These are phyloP conservation scores for Pseudopleuronectes americanus DNA, from an alignment of 2,797 vertebrate species.

Conservation along the genomic window DNA sequence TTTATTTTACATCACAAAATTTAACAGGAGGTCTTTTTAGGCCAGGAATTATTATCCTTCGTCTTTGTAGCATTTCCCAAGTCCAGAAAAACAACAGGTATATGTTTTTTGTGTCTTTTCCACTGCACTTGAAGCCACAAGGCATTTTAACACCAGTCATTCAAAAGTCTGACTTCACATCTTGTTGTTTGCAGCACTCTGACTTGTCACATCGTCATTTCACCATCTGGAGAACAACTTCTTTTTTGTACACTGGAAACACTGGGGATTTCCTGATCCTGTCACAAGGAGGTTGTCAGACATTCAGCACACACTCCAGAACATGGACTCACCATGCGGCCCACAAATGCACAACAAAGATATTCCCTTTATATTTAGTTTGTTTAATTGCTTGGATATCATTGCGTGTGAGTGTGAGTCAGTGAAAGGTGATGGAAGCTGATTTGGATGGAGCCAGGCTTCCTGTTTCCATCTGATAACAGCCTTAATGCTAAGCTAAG, in stretches of 20 bases:
- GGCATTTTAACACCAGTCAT: conserved; percentile 11
- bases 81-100: not conserved
- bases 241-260: not conserved
- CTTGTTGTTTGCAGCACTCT: conserved; percentile 10
- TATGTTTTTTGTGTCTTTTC: not conserved
- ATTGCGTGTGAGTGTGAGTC: too few species aligned
- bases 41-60: too few species aligned
- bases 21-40: too few species aligned
- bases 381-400: not conserved
- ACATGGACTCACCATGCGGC: not conserved
- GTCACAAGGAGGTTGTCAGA: not conserved
- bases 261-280: too few species aligned
- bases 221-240: conserved; percentile 8
- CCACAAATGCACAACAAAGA: not conserved
- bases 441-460: not conserved
- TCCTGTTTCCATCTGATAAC: not conserved
- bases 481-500: too few species aligned
- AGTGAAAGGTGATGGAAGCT: too few species aligned
- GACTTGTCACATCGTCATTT: conserved; percentile 28
- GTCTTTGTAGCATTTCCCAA: not conserved
- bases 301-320: not conserved
- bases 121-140: not conserved
- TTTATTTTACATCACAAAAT: not conserved
- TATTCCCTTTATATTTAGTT: not conserved
- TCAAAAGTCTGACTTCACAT: conserved; percentile 21